Conservation (phyloP, 2,888 invertebrate species). For the Hybos culiciformis region DNA sequence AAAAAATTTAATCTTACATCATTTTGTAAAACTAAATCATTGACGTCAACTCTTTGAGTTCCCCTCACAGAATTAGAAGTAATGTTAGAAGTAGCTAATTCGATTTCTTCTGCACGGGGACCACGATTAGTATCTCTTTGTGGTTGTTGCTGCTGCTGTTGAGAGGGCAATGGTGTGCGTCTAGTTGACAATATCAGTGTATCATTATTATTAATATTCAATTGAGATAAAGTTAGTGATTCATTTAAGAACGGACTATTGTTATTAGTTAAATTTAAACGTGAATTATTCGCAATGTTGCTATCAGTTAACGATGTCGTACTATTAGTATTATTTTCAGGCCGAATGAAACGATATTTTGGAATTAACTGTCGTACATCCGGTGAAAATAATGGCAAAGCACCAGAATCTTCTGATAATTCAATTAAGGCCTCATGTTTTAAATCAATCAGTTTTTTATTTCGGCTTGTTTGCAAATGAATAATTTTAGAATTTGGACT, state of each 20-base stretch:
- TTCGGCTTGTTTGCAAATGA: conserved; percentile 23
- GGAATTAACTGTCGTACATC: conserved; percentile 27
- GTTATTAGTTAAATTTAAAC: conserved; percentile 10
- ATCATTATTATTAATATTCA: conserved; percentile 26
- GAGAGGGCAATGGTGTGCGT: conserved; percentile 20
- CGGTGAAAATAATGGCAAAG: conserved; percentile 27
- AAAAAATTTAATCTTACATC: conserved; percentile 31
- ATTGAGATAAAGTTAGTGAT: conserved; percentile 21
- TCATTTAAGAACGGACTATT: conserved; percentile 21
- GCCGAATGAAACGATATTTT: conserved; percentile 28
- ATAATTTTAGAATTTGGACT: conserved; percentile 29
- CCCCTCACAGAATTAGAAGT: conserved; percentile 24
- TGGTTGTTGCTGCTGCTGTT: conserved; percentile 32
- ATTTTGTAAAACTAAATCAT: conserved; percentile 36
- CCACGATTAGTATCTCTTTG: too few relatives aligned
- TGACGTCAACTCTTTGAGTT: conserved; percentile 31
- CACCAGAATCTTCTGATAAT: conserved; percentile 27
- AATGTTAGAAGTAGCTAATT: conserved; percentile 36
- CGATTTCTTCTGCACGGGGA: conserved; percentile 38
- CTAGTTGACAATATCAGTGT: conserved; percentile 26
- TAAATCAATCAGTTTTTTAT: conserved; percentile 25
- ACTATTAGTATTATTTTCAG: conserved; percentile 26
- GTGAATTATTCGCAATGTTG: too few relatives aligned
- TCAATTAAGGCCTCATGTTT: conserved; percentile 30
- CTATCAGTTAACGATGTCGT: too few relatives aligned